A percentile compares a stretch with the other conserved stretches of the same genome.
Evolutionary conservation across 2,888 invertebrate genomes (phyloP).

Genomic region (Cheiracanthium punctorium): DNA sequence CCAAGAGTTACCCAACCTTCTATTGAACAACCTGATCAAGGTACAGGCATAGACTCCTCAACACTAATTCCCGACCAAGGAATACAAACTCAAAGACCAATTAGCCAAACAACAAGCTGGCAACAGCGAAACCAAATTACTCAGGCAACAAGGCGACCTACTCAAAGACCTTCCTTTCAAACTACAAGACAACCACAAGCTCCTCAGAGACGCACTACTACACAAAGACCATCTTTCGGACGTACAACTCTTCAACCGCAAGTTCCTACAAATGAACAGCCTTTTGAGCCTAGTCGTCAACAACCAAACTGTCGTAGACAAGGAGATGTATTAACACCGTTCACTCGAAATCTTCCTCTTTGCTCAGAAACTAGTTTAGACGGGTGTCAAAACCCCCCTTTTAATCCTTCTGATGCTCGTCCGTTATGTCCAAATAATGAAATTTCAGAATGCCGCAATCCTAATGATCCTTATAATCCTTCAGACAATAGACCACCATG

Average conservation of each 20-base stretch:
- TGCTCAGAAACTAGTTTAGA: constrained; percentile 19
- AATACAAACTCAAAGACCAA: constrained; percentile 38
- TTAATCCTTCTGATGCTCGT: constrained; percentile 45
- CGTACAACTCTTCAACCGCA: constrained; percentile 18
- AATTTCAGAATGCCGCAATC: constrained; percentile 8
- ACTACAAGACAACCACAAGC: constrained; percentile 18
- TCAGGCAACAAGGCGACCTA: constrained; percentile 10
- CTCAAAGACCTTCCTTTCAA: constrained; percentile 19
- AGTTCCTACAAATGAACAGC: constrained; percentile 5
- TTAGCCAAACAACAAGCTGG: not conserved
- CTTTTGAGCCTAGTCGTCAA: constrained; percentile 46
- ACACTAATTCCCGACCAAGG: constrained; percentile 14
- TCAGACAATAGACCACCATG: constrained; percentile 54
- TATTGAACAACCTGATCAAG: not conserved
- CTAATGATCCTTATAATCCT: constrained; percentile 43
- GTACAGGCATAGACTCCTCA: not conserved
- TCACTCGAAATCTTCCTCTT: constrained; percentile 43
- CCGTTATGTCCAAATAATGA: constrained; percentile 30
- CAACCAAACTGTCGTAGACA: constrained; percentile 27
- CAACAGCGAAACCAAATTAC: constrained; percentile 42
- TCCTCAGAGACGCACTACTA: constrained; percentile 26
- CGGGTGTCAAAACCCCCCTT: constrained; percentile 43
- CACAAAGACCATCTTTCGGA: constrained; percentile 30
- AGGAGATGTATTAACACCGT: constrained; percentile 35
- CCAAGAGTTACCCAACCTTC: constrained; percentile 23